A percentile compares a stretch with the other conserved stretches of the same genome.
Evolutionary conservation across 2,797 vertebrate genomes (phyloP).

Genomic region (Eospalax fontanierii): DNA sequence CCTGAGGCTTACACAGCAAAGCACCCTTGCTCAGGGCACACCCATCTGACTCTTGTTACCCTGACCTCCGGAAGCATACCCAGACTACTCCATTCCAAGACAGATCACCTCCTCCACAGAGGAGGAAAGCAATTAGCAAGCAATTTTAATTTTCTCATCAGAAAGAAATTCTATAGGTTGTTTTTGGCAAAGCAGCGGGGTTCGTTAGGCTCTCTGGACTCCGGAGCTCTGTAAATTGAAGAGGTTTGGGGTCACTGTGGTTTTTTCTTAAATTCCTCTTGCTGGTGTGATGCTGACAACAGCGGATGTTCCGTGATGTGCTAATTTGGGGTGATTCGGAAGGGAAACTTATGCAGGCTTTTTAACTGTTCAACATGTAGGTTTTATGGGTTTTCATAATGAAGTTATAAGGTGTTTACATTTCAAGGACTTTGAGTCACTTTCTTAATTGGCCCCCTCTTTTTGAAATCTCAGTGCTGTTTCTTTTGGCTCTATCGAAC

Average conservation of each 20-base stretch:
- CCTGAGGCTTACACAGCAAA: no score
- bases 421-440: conserved; percentile 71
- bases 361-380: conserved; percentile 53
- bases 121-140: conserved; percentile 74
- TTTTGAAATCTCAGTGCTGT: conserved; percentile 63
- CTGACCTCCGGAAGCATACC: accelerated
- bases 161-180: conserved; percentile 82
- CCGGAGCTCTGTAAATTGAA: conserved; percentile 60
- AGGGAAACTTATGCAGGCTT: conserved; percentile 13
- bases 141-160: conserved; percentile 75
- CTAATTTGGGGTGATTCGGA: conserved; percentile 34
- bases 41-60: accelerated
- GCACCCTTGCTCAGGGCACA: not conserved
- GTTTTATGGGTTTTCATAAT: conserved; percentile 76
- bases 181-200: conserved; percentile 73
- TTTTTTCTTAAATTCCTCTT: conserved; percentile 77
- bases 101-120: not conserved
- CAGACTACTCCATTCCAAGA: not conserved
- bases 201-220: conserved; percentile 51
- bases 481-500: conserved; percentile 69
- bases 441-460: conserved; percentile 75
- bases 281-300: not conserved
- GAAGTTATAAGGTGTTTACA: conserved; percentile 75
- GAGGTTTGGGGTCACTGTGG: conserved; percentile 73
- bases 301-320: not conserved